Percentiles rank a stretch among this genome's conserved stretches.
phyloP scores from a whole-genome alignment of 2,113 vertebrate genomes.

The Sebastes fasciatus region DNA sequence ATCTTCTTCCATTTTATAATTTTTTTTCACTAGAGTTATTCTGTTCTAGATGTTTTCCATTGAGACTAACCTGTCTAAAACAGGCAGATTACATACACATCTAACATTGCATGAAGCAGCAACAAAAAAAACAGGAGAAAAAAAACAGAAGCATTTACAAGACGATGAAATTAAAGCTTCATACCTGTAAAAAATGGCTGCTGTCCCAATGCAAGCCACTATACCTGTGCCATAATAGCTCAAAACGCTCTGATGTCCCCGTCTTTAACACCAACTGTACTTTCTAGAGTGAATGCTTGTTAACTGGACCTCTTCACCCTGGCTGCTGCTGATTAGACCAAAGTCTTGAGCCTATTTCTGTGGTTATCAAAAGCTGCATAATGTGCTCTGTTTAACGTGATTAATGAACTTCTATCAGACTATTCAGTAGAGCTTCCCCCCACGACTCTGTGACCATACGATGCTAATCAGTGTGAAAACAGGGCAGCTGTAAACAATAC shows the following conservation, averaged over 20 bases:
- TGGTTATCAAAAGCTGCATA: constrained; percentile 4
- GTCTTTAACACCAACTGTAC: background rate
- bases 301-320: background rate
- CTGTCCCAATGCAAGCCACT: background rate
- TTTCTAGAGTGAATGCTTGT: background rate
- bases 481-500: background rate
- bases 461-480: background rate
- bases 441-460: background rate
- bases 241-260: background rate
- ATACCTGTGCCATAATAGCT: background rate
- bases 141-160: background rate
- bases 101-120: background rate
- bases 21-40: too few species aligned
- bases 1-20: too few species aligned
- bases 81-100: background rate
- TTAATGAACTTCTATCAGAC: background rate
- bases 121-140: too few species aligned
- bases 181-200: background rate
- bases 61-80: background rate
- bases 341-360: constrained; percentile 2
- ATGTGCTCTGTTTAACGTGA: background rate
- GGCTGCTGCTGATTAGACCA: background rate
- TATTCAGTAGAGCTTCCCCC: background rate
- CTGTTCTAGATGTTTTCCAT: too few species aligned
- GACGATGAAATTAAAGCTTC: background rate